Percentiles rank a stretch among this genome's conserved stretches.
Conservation (phyloP, 2,888 invertebrate genomes). For the Callinectes sapidus region DNA sequence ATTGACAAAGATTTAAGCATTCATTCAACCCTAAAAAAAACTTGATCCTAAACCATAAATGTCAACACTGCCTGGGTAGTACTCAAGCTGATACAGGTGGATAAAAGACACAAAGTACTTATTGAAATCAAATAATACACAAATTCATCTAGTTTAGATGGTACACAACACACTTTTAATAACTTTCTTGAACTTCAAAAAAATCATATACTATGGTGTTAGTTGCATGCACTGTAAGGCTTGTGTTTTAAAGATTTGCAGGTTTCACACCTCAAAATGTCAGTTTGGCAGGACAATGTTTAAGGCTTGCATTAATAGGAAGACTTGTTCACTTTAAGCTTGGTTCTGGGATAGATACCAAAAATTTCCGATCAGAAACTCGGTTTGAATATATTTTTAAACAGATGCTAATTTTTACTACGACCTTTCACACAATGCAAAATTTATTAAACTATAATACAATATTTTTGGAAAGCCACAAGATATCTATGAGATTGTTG, state of each 20-base stretch:
- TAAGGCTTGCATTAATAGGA: slow-evolving; percentile 52
- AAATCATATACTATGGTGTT: slow-evolving; percentile 11
- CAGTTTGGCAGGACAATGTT: slow-evolving; percentile 43
- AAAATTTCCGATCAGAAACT: slow-evolving; percentile 7
- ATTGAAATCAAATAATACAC: slow-evolving; percentile 27
- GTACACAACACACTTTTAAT: slow-evolving; percentile 50
- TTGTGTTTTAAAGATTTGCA: slow-evolving; percentile 36
- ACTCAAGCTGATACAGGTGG: slow-evolving; percentile 1
- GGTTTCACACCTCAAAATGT: slow-evolving; percentile 38
- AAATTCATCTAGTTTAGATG: slow-evolving; percentile 45
- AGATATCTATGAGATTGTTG: background rate
- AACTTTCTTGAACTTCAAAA: slow-evolving; percentile 44
- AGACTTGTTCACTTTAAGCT: slow-evolving; percentile 47
- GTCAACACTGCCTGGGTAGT: slow-evolving; percentile 27
- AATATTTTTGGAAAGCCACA: background rate
- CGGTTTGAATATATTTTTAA: background rate
- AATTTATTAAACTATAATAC: background rate
- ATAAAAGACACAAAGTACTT: slow-evolving; percentile 2
- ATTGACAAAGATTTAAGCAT: background rate
- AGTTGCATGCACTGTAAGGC: background rate
- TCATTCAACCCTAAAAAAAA: background rate
- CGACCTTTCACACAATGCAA: background rate
- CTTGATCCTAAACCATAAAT: background rate
- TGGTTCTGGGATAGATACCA: background rate
- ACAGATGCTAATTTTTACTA: background rate